Evolutionary conservation across 2,113 vertebrate species (phyloP).

Genomic region (Mastomys natalensis): DNA sequence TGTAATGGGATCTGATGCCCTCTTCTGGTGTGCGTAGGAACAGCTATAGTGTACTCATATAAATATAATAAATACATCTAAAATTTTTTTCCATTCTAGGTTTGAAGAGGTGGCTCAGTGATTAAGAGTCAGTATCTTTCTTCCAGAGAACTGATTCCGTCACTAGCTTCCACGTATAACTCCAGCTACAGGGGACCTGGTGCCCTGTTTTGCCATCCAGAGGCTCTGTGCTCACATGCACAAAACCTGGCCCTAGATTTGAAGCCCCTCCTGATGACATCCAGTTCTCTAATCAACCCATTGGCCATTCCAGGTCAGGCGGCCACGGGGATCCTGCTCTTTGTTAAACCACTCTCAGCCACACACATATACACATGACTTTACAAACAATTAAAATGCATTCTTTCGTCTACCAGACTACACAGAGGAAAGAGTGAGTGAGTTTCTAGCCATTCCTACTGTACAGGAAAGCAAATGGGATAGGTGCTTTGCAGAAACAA

Average conservation of each 20-base stretch:
- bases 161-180: background rate
- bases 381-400: background rate
- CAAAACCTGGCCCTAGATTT: too few relatives aligned
- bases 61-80: too few relatives aligned
- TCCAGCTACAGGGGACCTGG: background rate
- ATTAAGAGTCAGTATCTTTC: background rate
- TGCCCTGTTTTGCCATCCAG: background rate
- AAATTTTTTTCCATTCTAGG: background rate
- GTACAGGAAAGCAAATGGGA: background rate
- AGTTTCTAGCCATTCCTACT: background rate
- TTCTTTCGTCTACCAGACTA: background rate
- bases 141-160: background rate
- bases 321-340: too few relatives aligned
- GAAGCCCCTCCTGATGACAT: too few relatives aligned
- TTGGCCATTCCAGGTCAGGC: too few relatives aligned
- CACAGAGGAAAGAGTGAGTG: background rate
- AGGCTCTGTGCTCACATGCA: background rate
- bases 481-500: background rate
- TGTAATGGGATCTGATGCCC: too few relatives aligned
- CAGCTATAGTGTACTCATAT: too few relatives aligned
- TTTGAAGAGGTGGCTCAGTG: background rate
- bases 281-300: too few relatives aligned
- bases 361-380: background rate
- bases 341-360: background rate
- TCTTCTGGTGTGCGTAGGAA: too few relatives aligned